Evolutionary conservation across 2,888 invertebrate genomes (phyloP), one percentile per base, ranked within the genome.

Genomic region (Drosophila ustulata): DNA sequence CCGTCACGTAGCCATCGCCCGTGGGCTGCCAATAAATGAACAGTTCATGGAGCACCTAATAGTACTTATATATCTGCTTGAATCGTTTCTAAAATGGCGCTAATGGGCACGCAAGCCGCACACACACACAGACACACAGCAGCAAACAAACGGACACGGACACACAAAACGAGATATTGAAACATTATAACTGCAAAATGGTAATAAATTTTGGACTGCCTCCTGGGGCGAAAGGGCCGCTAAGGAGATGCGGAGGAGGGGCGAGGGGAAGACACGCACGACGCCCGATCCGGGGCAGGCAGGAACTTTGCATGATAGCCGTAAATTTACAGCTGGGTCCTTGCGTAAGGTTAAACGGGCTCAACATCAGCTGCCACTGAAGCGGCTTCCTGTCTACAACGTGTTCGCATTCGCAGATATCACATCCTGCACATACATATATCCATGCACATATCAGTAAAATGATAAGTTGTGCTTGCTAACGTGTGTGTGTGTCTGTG

Each of bases 111-210:
- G 66, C 72, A 72, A 75, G 45, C 37, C 39, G 25, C 61, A 58
- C 61, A 63, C 51, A 57, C 23, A 52, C 64, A 55, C 26, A 59
- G 18, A 57, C 53, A 57, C 53, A 65, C 30, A 30, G 6, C 6
- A 57, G 37, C 50, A 57, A 59, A 58, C 62, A 56, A 30, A 61
- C 43, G 52, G 32, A 64, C 52, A 9, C 32, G 32, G 32, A 3
- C 8, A 69, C 45, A 64, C 63, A 59, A 49, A 59, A 53, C 51
- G 56, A 76, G 88, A 76, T 89, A 89, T 86, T 83, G 90, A 86
- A 88, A 80, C 89, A 88, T 86, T 89, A 88, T 81, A 89, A 82
- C 88, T 90, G 86, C 72, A 78, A 89, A 83, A 78, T 88, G 81
- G 86, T 81, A 80, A 88, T 88, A 90, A 89, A 88, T 90, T 89